These are phyloP conservation scores for Liodrosophila aerea DNA, from an alignment of 2,888 invertebrate species.

Conservation along the genomic window DNA sequence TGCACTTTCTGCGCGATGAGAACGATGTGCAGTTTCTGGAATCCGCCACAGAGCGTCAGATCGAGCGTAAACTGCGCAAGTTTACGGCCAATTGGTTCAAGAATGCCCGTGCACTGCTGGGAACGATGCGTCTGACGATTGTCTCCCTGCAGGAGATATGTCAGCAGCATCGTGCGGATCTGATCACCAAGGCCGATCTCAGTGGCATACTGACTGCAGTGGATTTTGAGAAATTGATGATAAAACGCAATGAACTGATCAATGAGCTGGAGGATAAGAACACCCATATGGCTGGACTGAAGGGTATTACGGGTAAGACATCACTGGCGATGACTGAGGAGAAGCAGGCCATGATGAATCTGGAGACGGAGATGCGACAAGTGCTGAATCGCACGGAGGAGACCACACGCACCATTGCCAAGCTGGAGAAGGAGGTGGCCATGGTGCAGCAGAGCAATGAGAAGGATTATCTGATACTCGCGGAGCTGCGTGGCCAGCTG, in stretches of 20 bases:
- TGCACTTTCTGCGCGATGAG: conserved; percentile 73
- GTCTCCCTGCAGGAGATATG: conserved; percentile 83
- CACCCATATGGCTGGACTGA: conserved; percentile 83
- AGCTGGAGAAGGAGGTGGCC: conserved; percentile 81
- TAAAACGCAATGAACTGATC: conserved; percentile 83
- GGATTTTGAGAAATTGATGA: conserved; percentile 85
- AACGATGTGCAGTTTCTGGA: conserved; percentile 68
- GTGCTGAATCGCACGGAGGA: conserved; percentile 81
- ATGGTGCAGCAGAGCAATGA: conserved; percentile 80
- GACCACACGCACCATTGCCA: conserved; percentile 81
- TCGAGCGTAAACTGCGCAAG: conserved; percentile 80
- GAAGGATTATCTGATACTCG: conserved; percentile 78
- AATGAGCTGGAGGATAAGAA: conserved; percentile 84
- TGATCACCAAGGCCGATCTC: conserved; percentile 83
- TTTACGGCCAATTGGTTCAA: conserved; percentile 85
- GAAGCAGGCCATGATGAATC: conserved; percentile 82
- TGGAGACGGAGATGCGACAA: conserved; percentile 81
- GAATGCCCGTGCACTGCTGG: conserved; percentile 83
- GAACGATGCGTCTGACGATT: conserved; percentile 84
- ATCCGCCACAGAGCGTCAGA: conserved; percentile 75
- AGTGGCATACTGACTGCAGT: conserved; percentile 84
- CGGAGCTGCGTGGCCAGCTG: conserved; percentile 77
- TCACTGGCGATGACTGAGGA: conserved; percentile 83
- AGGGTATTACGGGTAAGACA: conserved; percentile 83
- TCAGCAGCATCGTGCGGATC: conserved; percentile 78